Evolutionary conservation across 1,140 invertebrate genomes (phyloP).

Genomic region (Pseudachorutes palmiensis): DNA sequence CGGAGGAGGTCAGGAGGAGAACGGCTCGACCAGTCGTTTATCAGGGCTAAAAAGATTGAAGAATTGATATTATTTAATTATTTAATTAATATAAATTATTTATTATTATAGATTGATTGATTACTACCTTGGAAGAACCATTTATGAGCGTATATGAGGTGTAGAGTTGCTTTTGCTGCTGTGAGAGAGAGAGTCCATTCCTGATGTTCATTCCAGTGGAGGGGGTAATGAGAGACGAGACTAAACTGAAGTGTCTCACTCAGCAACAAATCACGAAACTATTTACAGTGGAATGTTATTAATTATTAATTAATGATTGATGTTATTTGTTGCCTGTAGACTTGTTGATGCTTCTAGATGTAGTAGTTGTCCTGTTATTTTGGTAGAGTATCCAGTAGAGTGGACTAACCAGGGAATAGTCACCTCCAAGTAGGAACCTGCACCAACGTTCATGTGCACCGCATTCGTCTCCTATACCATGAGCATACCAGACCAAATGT

Average conservation of each 20-base stretch:
- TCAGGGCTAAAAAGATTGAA: slow-evolving; percentile 59
- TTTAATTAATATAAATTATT: neutral
- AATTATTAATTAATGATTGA: slow-evolving; percentile 18
- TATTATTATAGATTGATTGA: slow-evolving; percentile 18
- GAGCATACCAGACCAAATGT: slow-evolving; percentile 9
- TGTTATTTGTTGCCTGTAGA: slow-evolving; percentile 51
- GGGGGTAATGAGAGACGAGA: slow-evolving; percentile 75
- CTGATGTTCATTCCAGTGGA: slow-evolving; percentile 90
- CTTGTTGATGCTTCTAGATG: slow-evolving; percentile 91
- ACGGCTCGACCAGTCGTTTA: slow-evolving; percentile 93
- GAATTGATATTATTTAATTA: neutral
- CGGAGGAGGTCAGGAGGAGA: slow-evolving; percentile 78
- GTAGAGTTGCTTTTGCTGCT: slow-evolving; percentile 85
- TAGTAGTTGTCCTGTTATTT: slow-evolving; percentile 83
- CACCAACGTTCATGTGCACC: slow-evolving; percentile 84
- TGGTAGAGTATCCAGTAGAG: slow-evolving; percentile 76
- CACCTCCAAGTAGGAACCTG: slow-evolving; percentile 87
- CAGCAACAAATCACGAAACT: slow-evolving; percentile 78
- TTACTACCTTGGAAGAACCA: slow-evolving; percentile 76
- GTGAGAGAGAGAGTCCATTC: slow-evolving; percentile 82
- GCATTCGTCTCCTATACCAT: slow-evolving; percentile 75
- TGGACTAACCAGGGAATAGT: slow-evolving; percentile 88
- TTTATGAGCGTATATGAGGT: slow-evolving; percentile 88
- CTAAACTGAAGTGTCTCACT: slow-evolving; percentile 92
- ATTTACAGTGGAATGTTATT: slow-evolving; percentile 17